Evolutionary conservation across 2,113 vertebrate species (phyloP).

Genomic region (Panthera tigris): DNA sequence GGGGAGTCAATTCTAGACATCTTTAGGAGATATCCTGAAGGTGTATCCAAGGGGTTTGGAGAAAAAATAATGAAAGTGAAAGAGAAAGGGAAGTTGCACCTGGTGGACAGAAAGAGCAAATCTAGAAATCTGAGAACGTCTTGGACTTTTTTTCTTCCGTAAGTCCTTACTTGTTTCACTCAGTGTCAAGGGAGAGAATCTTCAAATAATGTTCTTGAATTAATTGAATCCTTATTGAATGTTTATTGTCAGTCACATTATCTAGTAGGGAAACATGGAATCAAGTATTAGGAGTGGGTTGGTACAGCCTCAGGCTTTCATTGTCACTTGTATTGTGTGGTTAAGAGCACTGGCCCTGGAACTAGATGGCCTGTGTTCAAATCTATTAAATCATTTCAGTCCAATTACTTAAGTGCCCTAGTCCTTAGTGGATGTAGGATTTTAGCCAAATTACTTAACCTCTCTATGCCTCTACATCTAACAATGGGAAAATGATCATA

Average conservation of each 20-base stretch:
- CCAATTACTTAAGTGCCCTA: neutral
- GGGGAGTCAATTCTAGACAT: neutral
- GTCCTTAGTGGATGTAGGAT: neutral
- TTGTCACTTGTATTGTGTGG: neutral
- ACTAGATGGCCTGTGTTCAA: neutral
- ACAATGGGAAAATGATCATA: neutral
- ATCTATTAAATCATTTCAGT: neutral
- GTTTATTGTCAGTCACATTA: neutral
- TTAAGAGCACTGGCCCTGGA: neutral
- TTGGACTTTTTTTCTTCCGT: neutral
- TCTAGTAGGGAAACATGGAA: neutral
- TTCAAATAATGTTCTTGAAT: slow-evolving; percentile 22
- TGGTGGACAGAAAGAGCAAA: slow-evolving; percentile 22
- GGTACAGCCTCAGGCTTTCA: neutral
- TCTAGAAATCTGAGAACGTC: neutral
- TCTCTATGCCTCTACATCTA: neutral
- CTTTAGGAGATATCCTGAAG: neutral
- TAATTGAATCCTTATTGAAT: neutral
- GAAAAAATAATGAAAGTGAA: slow-evolving; percentile 9
- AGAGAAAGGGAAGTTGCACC: neutral
- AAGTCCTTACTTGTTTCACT: neutral
- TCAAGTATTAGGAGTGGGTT: neutral
- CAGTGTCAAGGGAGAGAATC: neutral
- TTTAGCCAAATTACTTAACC: neutral
- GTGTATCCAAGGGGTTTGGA: neutral